Base-by-base conservation (phyloP, 2,888 invertebrate genomes). In the Mesorhabditis belari region DNA sequence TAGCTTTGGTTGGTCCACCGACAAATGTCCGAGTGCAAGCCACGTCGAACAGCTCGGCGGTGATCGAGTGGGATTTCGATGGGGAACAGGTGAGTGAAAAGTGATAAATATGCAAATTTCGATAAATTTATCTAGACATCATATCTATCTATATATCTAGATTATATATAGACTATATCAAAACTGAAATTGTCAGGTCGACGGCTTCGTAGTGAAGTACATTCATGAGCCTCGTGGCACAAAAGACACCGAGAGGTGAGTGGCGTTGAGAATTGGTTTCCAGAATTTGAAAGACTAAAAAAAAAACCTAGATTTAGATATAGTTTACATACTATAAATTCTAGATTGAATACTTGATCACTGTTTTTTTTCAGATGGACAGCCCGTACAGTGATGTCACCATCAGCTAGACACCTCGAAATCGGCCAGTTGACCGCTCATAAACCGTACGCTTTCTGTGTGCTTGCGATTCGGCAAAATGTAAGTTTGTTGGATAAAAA, bases 401-500 rank as follows among this genome's bases (percentile, higher is more conserved):
- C 75, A 12, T 65, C 68, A 17, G 74, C 76, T 4, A 61, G 75
- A 12, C 71, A 78, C 53, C 61, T 78, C 60, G 74, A 74, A 27
- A 66, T 79, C 28, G 60, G 60, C 23, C 63, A 72, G 19, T 63
- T 78, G 55, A 69, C 61, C 19, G 65, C 74, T 3, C 73, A 76
- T 61, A 79, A 79, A 58, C 76, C 79, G n/a, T 79, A 79, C 59
- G 77, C 79, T 21, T 79, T 79, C 63, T 79, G 79, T 61, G 79
- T 79, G 19, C 63, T 78, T 59, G 76, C 79, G 23, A 72, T 79
- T 44, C 76, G 75, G 54, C 74, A 77, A 59, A 77, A 76, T 55
- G 79, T 79, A 55, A 74, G 73, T 74, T 57, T 58, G 17, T 23
- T 21, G 4, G n/a, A 6, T 12, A 55, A 25, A n/a, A n/a, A n/a